Evolutionary conservation across 37 sponge, comb jelly and placozoan genomes (phyloP), one percentile per base, ranked within the genome.

Genomic region (Hormiphora californensis): DNA sequence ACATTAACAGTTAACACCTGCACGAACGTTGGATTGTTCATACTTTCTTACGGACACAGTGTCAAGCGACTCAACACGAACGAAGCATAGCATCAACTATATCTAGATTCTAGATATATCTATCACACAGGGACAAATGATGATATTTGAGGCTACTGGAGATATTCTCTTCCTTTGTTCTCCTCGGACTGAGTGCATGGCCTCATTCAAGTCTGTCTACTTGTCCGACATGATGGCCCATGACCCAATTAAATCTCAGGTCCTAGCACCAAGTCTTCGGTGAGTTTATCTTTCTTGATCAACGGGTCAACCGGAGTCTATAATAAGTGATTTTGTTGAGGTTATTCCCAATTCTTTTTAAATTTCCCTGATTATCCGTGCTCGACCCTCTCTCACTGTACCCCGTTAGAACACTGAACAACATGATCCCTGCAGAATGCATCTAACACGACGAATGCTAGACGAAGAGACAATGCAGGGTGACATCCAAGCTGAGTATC

Each of bases 101-200:
- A 15, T 49, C 53, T 17, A 17, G 15, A 15, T 49, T 17, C 9
- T 15, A 49, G 9, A 49, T 9, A 17, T 17, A 49, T 15, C 9
- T 49, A 15, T 49, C 53, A 49, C 15, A 49, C 68, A 73, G 81
- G 81, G 81, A 4, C 81, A 73, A 46, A 73, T 73, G 28, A 9
- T 40, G 17, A 46, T 73, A 25, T 73, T 73, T 19, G 81, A 73
- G 25, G 81, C 40, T 23, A 73, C 81, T 21, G 81, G 81, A 2
- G 81, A 73, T 28, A 46, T 30, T 28, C 9, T 73, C 41, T 73
- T 73, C 46, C 81, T 73, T 7, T 73, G 81, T 73, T 73, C 81
- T 36, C 81, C 81, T 21, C 81, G 81, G 7, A n/a, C 43, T 25
- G 81, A 73, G 81, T 73, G 46, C 25, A 39, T 73, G 44, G 21